A percentile compares a stretch with the other conserved stretches of the same genome.
phyloP scores from a whole-genome alignment of 1,140 invertebrate genomes.

The Scaptomyza pallida region DNA sequence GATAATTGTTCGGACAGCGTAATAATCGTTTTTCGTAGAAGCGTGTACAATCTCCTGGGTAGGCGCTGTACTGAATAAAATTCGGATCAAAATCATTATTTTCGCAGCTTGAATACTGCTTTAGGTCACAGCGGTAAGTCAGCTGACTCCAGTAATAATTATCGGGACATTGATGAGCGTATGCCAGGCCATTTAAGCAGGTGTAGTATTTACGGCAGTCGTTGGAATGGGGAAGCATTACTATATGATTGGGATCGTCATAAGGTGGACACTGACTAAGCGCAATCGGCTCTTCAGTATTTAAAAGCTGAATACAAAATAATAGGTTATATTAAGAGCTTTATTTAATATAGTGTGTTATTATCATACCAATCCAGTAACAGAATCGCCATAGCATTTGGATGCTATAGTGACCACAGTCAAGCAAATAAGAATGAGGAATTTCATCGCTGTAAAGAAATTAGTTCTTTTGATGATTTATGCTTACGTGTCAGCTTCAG shows the following conservation, averaged over 20 bases:
- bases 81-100: neutral
- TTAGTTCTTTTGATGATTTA: no score
- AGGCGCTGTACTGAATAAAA: conserved; percentile 27
- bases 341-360: neutral
- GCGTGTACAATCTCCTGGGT: conserved; percentile 50
- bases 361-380: conserved; percentile 7
- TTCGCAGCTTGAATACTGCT: conserved; percentile 42
- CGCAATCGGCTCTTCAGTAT: neutral
- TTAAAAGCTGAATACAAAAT: neutral
- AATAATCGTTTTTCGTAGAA: conserved; percentile 34
- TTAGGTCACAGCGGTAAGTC: conserved; percentile 55
- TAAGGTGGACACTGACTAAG: conserved; percentile 33
- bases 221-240: conserved; percentile 40
- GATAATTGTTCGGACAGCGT: conserved; percentile 30
- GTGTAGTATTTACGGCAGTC: conserved; percentile 62
- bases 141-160: conserved; percentile 61
- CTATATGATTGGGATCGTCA: conserved; percentile 54
- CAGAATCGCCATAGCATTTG: neutral
- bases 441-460: no score
- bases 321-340: no score
- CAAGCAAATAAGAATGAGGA: conserved; percentile 10
- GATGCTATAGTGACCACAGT: neutral
- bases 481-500: no score
- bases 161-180: conserved; percentile 44
- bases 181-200: conserved; percentile 37